These are phyloP conservation scores for Avahi laniger DNA, from an alignment of 2,797 vertebrate species.

Conservation along the genomic window DNA sequence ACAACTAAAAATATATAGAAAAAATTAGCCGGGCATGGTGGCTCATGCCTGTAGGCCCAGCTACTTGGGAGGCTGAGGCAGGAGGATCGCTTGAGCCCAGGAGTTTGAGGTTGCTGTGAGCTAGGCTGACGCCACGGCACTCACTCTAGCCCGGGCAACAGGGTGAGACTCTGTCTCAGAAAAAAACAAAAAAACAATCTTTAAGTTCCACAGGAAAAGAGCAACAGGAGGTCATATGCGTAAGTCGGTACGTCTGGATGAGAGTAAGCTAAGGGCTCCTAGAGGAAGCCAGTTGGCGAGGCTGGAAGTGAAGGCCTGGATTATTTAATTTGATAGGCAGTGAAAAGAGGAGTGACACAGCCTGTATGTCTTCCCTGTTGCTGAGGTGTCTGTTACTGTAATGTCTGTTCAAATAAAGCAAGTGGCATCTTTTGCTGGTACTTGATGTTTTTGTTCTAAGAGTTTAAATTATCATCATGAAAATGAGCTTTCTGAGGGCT, in stretches of 20 bases:
- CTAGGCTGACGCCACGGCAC: no score
- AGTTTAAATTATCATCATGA: background rate
- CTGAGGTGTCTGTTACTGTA: background rate
- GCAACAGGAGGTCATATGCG: background rate
- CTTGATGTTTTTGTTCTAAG: slow-evolving; percentile 1
- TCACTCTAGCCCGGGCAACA: no score
- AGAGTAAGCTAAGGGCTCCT: background rate
- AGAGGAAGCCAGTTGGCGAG: background rate
- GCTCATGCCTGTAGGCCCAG: no score
- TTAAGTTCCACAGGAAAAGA: background rate
- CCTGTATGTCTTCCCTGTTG: background rate
- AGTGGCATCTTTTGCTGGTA: background rate
- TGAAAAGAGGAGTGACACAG: background rate
- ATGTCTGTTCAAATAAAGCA: background rate
- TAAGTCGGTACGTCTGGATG: background rate
- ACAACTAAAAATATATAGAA: no score
- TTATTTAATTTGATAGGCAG: background rate
- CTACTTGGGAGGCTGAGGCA: no score
- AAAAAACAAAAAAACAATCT: background rate
- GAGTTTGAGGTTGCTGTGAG: no score
- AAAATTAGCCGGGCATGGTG: no score
- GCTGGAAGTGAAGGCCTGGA: background rate
- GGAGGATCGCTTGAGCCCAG: no score
- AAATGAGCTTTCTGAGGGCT: background rate
- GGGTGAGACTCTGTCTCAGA: no score